phyloP scores from a whole-genome alignment of 2,888 invertebrate species.

The Xylocampa areola region DNA sequence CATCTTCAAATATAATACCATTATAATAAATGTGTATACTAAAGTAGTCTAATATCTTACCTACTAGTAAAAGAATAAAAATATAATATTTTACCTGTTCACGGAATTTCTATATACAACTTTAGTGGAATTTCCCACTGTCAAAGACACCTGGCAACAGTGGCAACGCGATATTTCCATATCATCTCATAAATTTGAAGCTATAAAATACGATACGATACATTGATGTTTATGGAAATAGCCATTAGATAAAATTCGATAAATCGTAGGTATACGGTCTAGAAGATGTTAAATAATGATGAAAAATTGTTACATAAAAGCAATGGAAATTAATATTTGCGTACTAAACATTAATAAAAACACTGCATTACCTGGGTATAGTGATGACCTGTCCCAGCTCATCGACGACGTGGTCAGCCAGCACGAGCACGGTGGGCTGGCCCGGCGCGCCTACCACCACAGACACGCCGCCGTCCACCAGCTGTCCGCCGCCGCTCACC shows the following conservation, averaged over 20 bases:
- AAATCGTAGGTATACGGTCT: slow-evolving; percentile 36
- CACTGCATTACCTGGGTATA: slow-evolving; percentile 89
- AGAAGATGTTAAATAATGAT: slow-evolving; percentile 21
- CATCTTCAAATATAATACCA: slow-evolving; percentile 24
- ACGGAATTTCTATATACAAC: slow-evolving; percentile 54
- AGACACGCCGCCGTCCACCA: slow-evolving; percentile 87
- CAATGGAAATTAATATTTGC: background rate
- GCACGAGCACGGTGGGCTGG: slow-evolving; percentile 91
- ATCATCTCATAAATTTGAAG: slow-evolving; percentile 69
- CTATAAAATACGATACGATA: slow-evolving; percentile 70
- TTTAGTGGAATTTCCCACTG: slow-evolving; percentile 75
- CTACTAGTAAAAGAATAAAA: slow-evolving; percentile 36
- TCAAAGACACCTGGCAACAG: slow-evolving; percentile 72
- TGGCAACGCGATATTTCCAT: slow-evolving; percentile 69
- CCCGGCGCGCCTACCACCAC: slow-evolving; percentile 87
- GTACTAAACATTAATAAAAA: slow-evolving; percentile 6
- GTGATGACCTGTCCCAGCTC: slow-evolving; percentile 92
- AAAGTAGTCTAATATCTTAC: slow-evolving; percentile 21
- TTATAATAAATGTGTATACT: slow-evolving; percentile 6
- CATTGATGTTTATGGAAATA: slow-evolving; percentile 59
- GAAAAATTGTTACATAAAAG: slow-evolving; percentile 13
- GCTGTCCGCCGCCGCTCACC: slow-evolving; percentile 85
- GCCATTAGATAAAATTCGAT: slow-evolving; percentile 57
- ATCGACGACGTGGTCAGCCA: slow-evolving; percentile 93
- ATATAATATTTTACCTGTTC: slow-evolving; percentile 44